These are phyloP conservation scores for Dromius quadrimaculatus DNA, from an alignment of 2,888 invertebrate species.

Conservation along the genomic window DNA sequence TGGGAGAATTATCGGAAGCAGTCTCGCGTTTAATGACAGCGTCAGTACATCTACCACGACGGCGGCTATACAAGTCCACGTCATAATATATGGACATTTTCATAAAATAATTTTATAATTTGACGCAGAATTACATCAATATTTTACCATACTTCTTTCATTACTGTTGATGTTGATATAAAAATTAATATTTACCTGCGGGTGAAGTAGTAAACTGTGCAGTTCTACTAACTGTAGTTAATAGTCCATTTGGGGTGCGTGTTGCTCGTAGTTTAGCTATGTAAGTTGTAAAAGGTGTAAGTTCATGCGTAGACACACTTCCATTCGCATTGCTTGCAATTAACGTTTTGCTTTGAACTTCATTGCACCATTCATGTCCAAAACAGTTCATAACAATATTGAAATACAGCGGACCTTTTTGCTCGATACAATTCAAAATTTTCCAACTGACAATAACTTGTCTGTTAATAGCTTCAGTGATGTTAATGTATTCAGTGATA, in stretches of 20 bases:
- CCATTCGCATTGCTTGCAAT: neutral
- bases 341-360: neutral
- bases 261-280: slow-evolving; percentile 5
- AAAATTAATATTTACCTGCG: slow-evolving; percentile 27
- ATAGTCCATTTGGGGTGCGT: neutral
- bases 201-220: neutral
- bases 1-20: no score
- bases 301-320: neutral
- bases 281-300: slow-evolving; percentile 30
- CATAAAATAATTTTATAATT: no score
- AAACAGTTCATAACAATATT: slow-evolving; percentile 3
- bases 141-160: no score
- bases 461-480: neutral
- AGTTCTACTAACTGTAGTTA: slow-evolving; percentile 6
- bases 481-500: no score
- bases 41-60: no score
- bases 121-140: no score
- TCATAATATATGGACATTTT: no score
- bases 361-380: slow-evolving; percentile 18
- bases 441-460: slow-evolving; percentile 6
- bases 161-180: no score
- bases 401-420: slow-evolving; percentile 36
- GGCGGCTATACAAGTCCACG: no score
- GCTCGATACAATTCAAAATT: slow-evolving; percentile 21
- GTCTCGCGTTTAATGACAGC: no score